Conservation (phyloP, 2,797 vertebrate species). For the Spinus pinus region DNA sequence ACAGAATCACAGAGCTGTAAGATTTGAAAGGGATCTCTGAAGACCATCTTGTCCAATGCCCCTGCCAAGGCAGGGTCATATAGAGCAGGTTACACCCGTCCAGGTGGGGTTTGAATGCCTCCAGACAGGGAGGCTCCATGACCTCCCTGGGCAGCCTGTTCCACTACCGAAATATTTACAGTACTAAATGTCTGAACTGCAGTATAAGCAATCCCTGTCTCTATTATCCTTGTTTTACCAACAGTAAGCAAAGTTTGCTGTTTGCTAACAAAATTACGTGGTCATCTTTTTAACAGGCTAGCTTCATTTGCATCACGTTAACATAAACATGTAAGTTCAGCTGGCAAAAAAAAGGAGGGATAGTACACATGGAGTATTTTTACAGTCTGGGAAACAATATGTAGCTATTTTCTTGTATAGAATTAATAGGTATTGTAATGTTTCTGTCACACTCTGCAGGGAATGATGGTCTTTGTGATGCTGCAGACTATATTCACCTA, state of each 20-base stretch:
- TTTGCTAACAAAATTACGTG: background rate
- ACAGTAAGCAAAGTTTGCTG: background rate
- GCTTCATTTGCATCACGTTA: background rate
- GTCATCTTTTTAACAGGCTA: background rate
- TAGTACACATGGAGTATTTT: background rate
- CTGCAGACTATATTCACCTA: background rate
- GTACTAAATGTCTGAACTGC: background rate
- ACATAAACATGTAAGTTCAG: background rate
- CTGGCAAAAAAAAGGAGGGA: background rate
- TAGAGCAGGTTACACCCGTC: background rate
- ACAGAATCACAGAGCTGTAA: background rate
- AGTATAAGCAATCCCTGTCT: background rate
- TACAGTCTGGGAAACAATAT: background rate
- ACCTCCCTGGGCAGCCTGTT: background rate
- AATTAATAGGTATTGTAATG: background rate
- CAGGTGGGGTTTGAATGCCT: background rate
- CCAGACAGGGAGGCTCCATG: background rate
- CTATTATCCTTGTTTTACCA: background rate
- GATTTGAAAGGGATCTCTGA: background rate
- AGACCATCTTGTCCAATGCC: background rate
- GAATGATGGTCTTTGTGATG: background rate
- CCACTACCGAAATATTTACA: background rate
- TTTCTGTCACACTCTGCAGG: background rate
- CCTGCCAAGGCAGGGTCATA: background rate
- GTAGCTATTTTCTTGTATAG: background rate